Conservation (phyloP, 2,888 invertebrate species). For the Horisme vitalbata region DNA sequence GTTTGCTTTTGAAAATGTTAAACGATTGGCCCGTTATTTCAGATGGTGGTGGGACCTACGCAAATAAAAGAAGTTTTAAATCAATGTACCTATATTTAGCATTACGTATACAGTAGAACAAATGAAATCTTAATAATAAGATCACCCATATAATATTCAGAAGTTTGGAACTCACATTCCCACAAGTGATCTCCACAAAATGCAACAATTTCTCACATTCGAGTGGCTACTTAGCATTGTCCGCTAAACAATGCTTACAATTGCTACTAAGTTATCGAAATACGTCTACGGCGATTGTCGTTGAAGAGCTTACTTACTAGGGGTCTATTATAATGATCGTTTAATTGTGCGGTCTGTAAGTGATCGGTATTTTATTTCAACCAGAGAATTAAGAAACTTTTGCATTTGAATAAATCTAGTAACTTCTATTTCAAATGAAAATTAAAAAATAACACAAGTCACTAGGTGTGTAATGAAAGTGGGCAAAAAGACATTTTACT, state of each 20-base stretch:
- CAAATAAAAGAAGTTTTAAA: too few relatives aligned
- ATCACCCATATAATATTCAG: conserved; percentile 29
- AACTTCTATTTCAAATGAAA: too few relatives aligned
- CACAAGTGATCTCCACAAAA: conserved; percentile 54
- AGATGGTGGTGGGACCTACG: too few relatives aligned
- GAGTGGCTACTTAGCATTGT: conserved; percentile 65
- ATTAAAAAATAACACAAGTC: too few relatives aligned
- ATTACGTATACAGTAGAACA: neutral
- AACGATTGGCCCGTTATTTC: too few relatives aligned
- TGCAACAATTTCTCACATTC: conserved; percentile 73
- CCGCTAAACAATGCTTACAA: conserved; percentile 64
- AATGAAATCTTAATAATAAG: conserved; percentile 11
- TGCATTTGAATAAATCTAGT: too few relatives aligned
- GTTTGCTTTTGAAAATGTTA: too few relatives aligned
- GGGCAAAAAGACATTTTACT: too few relatives aligned
- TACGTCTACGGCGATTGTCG: conserved; percentile 54
- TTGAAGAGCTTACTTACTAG: conserved; percentile 36
- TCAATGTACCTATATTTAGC: too few relatives aligned
- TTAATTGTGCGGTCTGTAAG: conserved; percentile 59
- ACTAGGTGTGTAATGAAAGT: too few relatives aligned
- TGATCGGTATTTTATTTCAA: conserved; percentile 48
- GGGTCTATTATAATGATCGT: conserved; percentile 43
- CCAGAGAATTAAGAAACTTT: neutral
- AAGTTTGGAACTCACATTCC: conserved; percentile 68
- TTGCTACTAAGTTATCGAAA: conserved; percentile 56